Base-by-base conservation (phyloP, 2,113 vertebrate species). In the Eudyptes chrysolophus region DNA sequence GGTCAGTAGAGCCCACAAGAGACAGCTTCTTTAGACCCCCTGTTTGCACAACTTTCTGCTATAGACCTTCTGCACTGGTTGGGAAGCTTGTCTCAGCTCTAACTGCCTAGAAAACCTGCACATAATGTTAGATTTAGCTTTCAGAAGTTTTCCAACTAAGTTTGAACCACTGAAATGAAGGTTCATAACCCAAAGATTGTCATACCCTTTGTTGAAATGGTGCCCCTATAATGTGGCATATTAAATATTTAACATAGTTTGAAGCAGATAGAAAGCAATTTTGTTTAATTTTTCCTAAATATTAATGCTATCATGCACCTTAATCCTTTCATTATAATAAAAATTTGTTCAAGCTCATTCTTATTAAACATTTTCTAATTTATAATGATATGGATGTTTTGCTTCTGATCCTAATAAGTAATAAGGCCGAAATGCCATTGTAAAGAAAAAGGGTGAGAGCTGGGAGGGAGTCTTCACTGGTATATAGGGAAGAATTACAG, bases 161-260 rank as follows among this genome's bases (percentile, higher is more conserved):
- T 94, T 80, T 62, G 55, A 90, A 34, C 7, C 1, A 3, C 58
- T 36, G 58, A 77, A 90, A 84, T 49, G 54, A 87, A 80, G 42
- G 54, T 60, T 95, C 2, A 0, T 83, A 88, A 48, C 48, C 60
- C 32, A 80, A 90, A 90, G 87, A 32, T 86, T 97, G 87, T 80
- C 60, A 3, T 90, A 77, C 8, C 64, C 89, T 95, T 92, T 72
- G 75, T 84, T 64, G 87, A 90, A 95, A 68, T 68, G 89, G 60
- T 87, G 76, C 76, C 84, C 82, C 71, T 81, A 65, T 92, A 96
- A 92, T 90, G 81, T 87, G 72, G 44, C 32, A 21, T 95, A 94
- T 97, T 97, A 97, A 97, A 97, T 97, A 98, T 97, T 97, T 96
- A 98, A 95, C 69, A n/a, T 77, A 79, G 96, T 97, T 97, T 97